A percentile compares a stretch with the other conserved stretches of the same genome.
phyloP scores from a whole-genome alignment of 2,797 vertebrate species.

The Siniperca undulata region DNA sequence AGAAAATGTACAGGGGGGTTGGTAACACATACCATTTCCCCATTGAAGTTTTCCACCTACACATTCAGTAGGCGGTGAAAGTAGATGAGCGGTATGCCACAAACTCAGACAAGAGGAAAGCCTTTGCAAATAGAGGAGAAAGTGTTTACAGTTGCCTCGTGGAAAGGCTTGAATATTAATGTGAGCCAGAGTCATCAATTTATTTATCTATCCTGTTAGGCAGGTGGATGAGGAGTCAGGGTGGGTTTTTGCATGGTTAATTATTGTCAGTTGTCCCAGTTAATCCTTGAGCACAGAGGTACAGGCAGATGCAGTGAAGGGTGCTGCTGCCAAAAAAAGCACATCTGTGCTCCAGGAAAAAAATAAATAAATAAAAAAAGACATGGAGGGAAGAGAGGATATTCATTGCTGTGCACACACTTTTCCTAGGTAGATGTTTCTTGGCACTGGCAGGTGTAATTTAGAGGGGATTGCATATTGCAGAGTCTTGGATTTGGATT shows the following conservation, averaged over 20 bases:
- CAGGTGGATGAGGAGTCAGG: conserved; percentile 74
- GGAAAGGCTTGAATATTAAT: conserved; percentile 70
- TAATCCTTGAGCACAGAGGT: conserved; percentile 79
- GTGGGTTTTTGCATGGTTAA: conserved; percentile 76
- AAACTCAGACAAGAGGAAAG: conserved; percentile 44
- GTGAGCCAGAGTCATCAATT: conserved; percentile 56
- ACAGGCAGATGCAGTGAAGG: conserved; percentile 75
- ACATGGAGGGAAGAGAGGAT: conserved; percentile 49
- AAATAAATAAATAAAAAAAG: conserved; percentile 18
- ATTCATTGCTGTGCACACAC: conserved; percentile 71
- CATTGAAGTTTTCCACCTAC: conserved; percentile 77
- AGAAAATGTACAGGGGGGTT: conserved; percentile 10
- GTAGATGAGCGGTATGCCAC: conserved; percentile 25
- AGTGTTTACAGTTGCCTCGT: conserved; percentile 62
- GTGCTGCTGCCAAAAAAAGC: conserved; percentile 74
- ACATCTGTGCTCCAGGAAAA: conserved; percentile 77
- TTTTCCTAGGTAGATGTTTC: conserved; percentile 73
- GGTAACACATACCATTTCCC: conserved; percentile 55
- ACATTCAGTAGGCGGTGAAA: conserved; percentile 36
- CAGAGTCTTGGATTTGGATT: conserved; percentile 62
- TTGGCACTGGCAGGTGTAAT: conserved; percentile 74
- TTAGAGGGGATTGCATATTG: conserved; percentile 71
- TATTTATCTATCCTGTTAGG: conserved; percentile 74
- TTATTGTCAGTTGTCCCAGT: conserved; percentile 81
- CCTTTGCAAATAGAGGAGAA: conserved; percentile 65